Evolutionary conservation across 2,113 vertebrate genomes (phyloP), one percentile per base, ranked within the genome.

Genomic region (Theristicus caerulescens): DNA sequence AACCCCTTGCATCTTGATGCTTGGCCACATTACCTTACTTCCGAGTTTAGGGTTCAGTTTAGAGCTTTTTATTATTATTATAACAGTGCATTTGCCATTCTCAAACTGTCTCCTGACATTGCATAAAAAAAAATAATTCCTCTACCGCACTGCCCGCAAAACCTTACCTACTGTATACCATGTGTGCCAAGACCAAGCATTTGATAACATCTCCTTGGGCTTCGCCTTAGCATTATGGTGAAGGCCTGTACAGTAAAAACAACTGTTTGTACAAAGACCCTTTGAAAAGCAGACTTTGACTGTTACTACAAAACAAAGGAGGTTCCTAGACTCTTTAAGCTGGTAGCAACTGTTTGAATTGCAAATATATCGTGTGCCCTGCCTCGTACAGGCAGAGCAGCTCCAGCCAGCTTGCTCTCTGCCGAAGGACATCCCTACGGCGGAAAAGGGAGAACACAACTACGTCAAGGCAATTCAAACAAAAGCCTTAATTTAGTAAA

Each of bases 91-190:
- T 61, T 49, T 73, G 19, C 16, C 8, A 19, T 58, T 93, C 54
- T 77, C n/a, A 44, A 67, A 14, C 24, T 24, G 6, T 3, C n/a
- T 86, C 44, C 42, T 76, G n/a, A 80, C 49, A 58, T 1, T 25
- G 36, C 38, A 59, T 59, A 5, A 5, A 36, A 26, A 59, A 61
- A 61, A 36, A 61, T 11, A 36, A 36, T 36, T 61, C 58, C n/a
- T 36, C n/a, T 61, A 16, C n/a, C 1, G 7, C n/a, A 61, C 8
- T 32, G 24, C 51, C 8, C 12, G 47, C 52, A 77, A 36, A 79
- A 52, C 14, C 20, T 65, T 52, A 44, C 18, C 20, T 46, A 31
- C 5, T 29, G 8, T 5, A 71, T 14, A 27, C 36, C 0, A 0
- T 3, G 12, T 11, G 16, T 42, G n/a, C 4, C 0, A 2, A 89